A percentile compares a stretch with the other conserved stretches of the same genome.
Evolutionary conservation across 1,140 invertebrate genomes (phyloP).

Genomic region (Colletes gigas): DNA sequence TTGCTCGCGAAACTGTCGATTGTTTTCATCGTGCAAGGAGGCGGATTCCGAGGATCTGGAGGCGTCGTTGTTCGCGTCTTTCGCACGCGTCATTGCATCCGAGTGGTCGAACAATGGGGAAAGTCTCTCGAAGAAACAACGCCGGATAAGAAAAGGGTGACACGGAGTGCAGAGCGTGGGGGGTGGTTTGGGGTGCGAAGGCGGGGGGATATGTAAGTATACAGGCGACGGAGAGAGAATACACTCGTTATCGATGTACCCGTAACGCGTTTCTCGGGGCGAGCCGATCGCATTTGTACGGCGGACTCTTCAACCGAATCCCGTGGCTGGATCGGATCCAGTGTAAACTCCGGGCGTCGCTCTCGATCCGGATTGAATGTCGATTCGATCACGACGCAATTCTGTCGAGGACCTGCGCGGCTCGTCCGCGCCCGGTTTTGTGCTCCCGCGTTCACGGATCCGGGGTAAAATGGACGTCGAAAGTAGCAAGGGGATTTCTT

Average conservation of each 20-base stretch:
- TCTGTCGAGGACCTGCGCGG: constrained; percentile 19
- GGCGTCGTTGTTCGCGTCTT: constrained; percentile 2
- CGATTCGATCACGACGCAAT: constrained; percentile 52
- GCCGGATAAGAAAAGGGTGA: neutral
- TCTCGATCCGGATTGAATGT: constrained; percentile 55
- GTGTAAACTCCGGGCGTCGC: constrained; percentile 44
- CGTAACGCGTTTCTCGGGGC: constrained; percentile 21
- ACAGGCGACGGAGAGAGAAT: neutral
- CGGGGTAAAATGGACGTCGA: constrained; percentile 25
- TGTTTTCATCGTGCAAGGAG: neutral
- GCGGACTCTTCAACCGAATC: constrained; percentile 24
- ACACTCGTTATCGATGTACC: constrained; percentile 40
- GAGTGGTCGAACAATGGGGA: neutral
- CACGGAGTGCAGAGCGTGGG: neutral
- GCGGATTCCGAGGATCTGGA: neutral
- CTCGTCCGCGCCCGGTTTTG: neutral
- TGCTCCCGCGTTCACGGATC: constrained; percentile 5
- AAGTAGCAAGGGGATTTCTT: constrained; percentile 29
- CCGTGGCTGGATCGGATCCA: constrained; percentile 44
- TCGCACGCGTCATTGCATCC: constrained; percentile 13
- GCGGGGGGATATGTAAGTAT: no score
- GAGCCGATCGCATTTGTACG: constrained; percentile 22
- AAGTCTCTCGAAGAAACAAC: constrained; percentile 20
- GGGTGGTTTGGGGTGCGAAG: neutral
- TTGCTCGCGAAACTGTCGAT: neutral